Conservation (phyloP, 2,888 invertebrate genomes). For the Spisula solida region DNA sequence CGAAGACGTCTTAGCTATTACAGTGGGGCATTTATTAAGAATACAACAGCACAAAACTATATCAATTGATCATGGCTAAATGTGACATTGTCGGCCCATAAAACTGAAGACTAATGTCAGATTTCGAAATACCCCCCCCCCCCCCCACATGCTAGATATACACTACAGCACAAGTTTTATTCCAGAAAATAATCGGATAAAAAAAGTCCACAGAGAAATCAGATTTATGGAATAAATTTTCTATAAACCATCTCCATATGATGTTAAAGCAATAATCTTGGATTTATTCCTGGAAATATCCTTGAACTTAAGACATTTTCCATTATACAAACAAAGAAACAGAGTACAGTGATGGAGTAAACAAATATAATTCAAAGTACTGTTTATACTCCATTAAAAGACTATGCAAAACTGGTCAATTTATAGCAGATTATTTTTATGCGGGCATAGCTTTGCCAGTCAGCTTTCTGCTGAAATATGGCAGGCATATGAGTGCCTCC, state of each 20-base stretch:
- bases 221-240: not conserved
- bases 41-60: not conserved
- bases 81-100: not conserved
- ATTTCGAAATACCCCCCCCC: not conserved
- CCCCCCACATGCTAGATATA: not conserved
- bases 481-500: too few species aligned
- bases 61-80: conserved; percentile 7
- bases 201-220: not conserved
- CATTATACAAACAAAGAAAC: too few species aligned
- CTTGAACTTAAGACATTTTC: not conserved
- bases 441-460: too few species aligned
- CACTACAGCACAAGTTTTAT: not conserved
- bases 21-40: not conserved
- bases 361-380: too few species aligned
- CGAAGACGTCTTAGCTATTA: not conserved
- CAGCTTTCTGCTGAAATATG: too few species aligned
- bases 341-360: too few species aligned
- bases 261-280: not conserved
- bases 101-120: conserved; percentile 7
- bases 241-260: not conserved
- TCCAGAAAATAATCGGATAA: conserved; percentile 17
- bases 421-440: too few species aligned
- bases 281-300: not conserved
- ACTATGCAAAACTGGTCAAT: too few species aligned
- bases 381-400: too few species aligned